Conservation (phyloP, 2,113 vertebrate species). For the Sebastes fasciatus region DNA sequence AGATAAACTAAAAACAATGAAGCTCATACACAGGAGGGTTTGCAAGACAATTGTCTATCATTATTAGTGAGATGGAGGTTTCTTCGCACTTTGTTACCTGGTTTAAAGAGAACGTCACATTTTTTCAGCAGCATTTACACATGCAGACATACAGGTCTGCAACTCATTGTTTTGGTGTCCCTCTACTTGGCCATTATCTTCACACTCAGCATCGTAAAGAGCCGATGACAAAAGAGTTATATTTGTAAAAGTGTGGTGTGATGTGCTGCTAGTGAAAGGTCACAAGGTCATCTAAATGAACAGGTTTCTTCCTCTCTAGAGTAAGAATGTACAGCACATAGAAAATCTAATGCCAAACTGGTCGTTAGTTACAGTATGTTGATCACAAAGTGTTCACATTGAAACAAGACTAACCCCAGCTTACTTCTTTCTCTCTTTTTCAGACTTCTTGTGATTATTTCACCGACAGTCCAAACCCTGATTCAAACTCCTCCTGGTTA, state of each 20-base stretch:
- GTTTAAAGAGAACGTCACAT: neutral
- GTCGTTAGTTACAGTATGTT: neutral
- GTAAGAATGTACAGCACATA: neutral
- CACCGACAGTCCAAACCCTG: neutral
- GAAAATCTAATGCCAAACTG: neutral
- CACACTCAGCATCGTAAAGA: neutral
- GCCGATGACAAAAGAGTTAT: neutral
- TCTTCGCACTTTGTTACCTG: neutral
- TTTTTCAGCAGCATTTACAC: neutral
- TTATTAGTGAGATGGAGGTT: neutral
- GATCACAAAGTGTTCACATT: neutral
- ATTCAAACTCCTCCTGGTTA: constrained; percentile 2
- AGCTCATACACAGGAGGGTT: neutral
- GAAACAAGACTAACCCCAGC: neutral
- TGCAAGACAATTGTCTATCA: neutral
- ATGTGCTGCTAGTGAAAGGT: neutral
- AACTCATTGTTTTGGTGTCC: neutral
- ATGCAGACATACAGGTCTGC: too few relatives aligned
- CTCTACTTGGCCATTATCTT: neutral
- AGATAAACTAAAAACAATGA: constrained; percentile 15
- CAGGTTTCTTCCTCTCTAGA: constrained; percentile 10
- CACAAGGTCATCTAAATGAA: neutral
- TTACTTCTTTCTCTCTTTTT: neutral
- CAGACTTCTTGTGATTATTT: neutral
- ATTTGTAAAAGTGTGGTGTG: neutral